These are phyloP conservation scores for Actinernus sp. DNA, from an alignment of 92 coral and sea anemone genomes.

Conservation along the genomic window DNA sequence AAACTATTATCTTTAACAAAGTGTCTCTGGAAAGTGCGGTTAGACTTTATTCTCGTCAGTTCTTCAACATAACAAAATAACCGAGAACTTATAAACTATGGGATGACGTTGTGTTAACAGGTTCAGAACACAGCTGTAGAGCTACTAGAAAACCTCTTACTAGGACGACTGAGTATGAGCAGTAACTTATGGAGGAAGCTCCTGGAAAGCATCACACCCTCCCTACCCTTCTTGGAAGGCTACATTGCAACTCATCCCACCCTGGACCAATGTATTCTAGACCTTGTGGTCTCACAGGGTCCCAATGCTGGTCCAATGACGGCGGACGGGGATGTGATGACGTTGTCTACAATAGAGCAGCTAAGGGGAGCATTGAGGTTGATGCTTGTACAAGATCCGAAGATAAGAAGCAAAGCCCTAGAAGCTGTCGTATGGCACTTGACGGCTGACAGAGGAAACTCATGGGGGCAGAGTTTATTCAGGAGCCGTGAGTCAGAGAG, in stretches of 20 bases:
- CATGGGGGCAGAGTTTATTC: slow-evolving; percentile 61
- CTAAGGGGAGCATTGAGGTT: slow-evolving; percentile 81
- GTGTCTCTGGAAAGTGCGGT: too few species aligned
- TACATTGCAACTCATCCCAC: slow-evolving; percentile 69
- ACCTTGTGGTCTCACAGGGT: slow-evolving; percentile 76
- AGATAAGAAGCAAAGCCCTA: slow-evolving; percentile 76
- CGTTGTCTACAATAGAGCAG: slow-evolving; percentile 75
- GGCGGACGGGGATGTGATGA: slow-evolving; percentile 88
- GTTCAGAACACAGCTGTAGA: slow-evolving; percentile 67
- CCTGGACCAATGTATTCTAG: slow-evolving; percentile 82
- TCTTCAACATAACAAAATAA: too few species aligned
- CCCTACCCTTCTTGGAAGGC: slow-evolving; percentile 84
- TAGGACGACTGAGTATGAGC: slow-evolving; percentile 85
- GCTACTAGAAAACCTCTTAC: slow-evolving; percentile 76
- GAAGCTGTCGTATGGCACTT: slow-evolving; percentile 77
- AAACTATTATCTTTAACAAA: too few species aligned
- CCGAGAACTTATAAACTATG: too few species aligned
- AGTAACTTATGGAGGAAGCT: slow-evolving; percentile 84
- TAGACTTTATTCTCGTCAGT: too few species aligned
- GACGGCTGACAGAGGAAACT: slow-evolving; percentile 61
- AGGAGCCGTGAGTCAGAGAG: slow-evolving; percentile 59
- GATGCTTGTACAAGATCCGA: slow-evolving; percentile 77
- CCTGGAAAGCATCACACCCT: slow-evolving; percentile 70
- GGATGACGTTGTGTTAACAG: slow-evolving; percentile 71
- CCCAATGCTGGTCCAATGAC: slow-evolving; percentile 71